Evolutionary conservation across 2,797 vertebrate genomes (phyloP).

Genomic region (Chaenodraco wilsoni): DNA sequence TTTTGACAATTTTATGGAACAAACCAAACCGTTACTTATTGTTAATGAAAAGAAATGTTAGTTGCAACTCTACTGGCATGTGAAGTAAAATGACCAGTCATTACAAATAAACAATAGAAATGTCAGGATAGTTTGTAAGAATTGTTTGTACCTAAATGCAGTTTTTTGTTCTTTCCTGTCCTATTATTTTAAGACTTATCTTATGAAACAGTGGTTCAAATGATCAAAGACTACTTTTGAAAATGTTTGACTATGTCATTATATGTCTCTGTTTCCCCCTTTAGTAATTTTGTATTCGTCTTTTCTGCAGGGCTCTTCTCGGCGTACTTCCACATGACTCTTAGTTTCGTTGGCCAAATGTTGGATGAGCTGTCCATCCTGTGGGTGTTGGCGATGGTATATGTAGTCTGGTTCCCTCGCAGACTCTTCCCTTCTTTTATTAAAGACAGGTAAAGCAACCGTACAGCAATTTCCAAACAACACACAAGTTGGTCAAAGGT

Average conservation of each 20-base stretch:
- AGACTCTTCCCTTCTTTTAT: conserved; percentile 88
- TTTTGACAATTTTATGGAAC: neutral
- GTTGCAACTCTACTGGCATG: neutral
- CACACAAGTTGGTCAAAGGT: neutral
- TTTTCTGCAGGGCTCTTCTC: conserved; percentile 88
- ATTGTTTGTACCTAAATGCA: neutral
- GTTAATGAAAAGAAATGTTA: neutral
- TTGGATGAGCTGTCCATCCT: conserved; percentile 95
- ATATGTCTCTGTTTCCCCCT: neutral
- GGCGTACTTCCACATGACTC: conserved; percentile 94
- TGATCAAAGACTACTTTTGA: neutral
- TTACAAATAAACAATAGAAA: neutral
- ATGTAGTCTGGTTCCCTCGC: conserved; percentile 91
- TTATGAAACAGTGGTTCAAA: neutral
- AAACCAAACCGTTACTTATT: neutral
- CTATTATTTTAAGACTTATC: neutral
- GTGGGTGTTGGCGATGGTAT: conserved; percentile 89
- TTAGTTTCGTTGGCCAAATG: conserved; percentile 94
- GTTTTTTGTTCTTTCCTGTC: neutral
- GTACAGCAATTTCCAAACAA: neutral
- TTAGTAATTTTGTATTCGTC: neutral
- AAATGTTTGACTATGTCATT: neutral
- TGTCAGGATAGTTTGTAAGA: neutral
- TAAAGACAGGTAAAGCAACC: conserved; percentile 85
- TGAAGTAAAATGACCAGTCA: neutral